Evolutionary conservation across 2,113 vertebrate genomes (phyloP).

Genomic region (Podarcis raffonei): DNA sequence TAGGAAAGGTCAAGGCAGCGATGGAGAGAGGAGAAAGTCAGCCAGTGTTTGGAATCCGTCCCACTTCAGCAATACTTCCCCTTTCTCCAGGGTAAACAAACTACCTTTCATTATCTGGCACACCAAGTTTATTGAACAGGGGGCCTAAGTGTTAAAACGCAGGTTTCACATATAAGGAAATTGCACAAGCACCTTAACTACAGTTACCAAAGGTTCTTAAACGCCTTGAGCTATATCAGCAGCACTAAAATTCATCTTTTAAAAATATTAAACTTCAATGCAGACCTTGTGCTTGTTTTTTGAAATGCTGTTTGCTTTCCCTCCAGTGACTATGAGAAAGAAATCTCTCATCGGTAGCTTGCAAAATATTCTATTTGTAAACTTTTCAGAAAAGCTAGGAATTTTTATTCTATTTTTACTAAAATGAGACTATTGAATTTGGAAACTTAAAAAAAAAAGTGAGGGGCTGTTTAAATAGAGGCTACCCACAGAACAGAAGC

Average conservation of each 20-base stretch:
- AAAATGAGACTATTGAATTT: background rate
- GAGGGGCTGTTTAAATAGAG: background rate
- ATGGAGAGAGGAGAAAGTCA: conserved; percentile 58
- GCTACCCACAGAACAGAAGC: background rate
- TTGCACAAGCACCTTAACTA: conserved; percentile 22
- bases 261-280: conserved; percentile 25
- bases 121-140: background rate
- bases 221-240: background rate
- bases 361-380: background rate
- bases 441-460: background rate
- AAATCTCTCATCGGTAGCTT: background rate
- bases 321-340: conserved; percentile 17
- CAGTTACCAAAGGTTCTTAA: conserved; percentile 26
- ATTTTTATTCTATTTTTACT: background rate
- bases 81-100: conserved; percentile 43
- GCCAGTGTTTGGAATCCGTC: conserved; percentile 63
- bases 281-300: conserved; percentile 8
- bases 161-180: conserved; percentile 27
- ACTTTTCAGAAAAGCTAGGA: background rate
- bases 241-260: conserved; percentile 11
- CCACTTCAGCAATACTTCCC: conserved; percentile 58
- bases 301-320: conserved; percentile 30
- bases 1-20: conserved; percentile 69
- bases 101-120: conserved; percentile 40
- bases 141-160: conserved; percentile 6